phyloP scores from a whole-genome alignment of 2,113 vertebrate genomes.

The Heteronetta atricapilla region DNA sequence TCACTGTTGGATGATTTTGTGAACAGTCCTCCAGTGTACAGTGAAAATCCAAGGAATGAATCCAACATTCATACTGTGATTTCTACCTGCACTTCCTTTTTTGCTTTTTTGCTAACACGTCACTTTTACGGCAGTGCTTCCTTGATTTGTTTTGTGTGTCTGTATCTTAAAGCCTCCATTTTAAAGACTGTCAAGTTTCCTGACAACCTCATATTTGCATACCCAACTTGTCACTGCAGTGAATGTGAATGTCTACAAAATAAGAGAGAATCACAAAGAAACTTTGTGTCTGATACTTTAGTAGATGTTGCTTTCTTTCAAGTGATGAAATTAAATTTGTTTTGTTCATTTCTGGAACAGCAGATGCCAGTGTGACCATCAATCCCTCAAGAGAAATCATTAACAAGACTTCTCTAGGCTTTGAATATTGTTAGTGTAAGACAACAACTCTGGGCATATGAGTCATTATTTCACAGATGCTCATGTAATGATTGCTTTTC shows the following conservation, averaged over 20 bases:
- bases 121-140: not conserved
- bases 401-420: not conserved
- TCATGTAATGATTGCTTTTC: not conserved
- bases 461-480: constrained; percentile 21
- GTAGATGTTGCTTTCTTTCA: not conserved
- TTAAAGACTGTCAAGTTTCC: not conserved
- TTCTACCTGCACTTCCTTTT: not conserved
- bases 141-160: not conserved
- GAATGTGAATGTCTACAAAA: not conserved
- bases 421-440: not conserved
- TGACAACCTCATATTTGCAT: fast-evolving
- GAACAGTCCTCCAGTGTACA: not conserved
- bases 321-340: not conserved
- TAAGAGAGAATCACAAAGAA: not conserved
- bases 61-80: not conserved
- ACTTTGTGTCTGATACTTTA: not conserved
- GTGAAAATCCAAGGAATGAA: not conserved
- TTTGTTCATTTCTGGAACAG: not conserved
- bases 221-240: not conserved
- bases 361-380: constrained; percentile 30
- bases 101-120: not conserved
- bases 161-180: not conserved
- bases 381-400: not conserved
- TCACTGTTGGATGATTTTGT: not conserved
- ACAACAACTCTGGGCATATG: not conserved